Base-by-base conservation (phyloP, 2,888 invertebrate genomes). In the Dorcus parallelipipedus region DNA sequence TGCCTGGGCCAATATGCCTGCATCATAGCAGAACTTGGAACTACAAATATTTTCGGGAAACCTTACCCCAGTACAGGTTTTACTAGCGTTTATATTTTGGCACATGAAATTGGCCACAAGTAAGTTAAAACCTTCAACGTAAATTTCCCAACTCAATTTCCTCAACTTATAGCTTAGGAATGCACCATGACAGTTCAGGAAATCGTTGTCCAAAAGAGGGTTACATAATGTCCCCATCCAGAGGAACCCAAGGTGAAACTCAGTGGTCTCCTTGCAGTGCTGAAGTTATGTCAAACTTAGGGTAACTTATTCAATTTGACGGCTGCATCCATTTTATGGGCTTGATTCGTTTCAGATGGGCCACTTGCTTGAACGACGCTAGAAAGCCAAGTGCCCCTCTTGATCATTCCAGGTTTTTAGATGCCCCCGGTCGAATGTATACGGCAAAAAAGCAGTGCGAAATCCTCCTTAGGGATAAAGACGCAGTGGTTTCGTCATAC, bases 51-150 rank as follows among this genome's bases (percentile, higher is more conserved):
- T 45, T 84, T 87, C 68, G 90, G 90, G 49, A 86, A 89, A 62
- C 90, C 91, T 2, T 91, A 90, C 77, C 91, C 91, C 3, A 91
- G 91, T 40, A 89, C 91, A 23, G 91, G 91, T n/a, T 90, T 91
- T 75, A 89, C 89, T 14, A 90, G 91, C 51, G 88, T 91, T 69
- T 91, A 89, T 76, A 88, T 91, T 71, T 83, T 90, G 62, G 91
- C 91, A 0, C 91, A 91, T 74, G 92, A 91, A 81, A 90, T 92
- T 60, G 91, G 91, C 62, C 91, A 90, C 78, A 91, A 90, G 90
- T 91, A 83, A 80, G 83, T 81, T 68, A 41, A 50, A 14, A 54
- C 3, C 54, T 42, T 3, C 26, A 6, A 33, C 5, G 26, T 7
- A 33, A 39, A n/a, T 8, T 43, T 43, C 8, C 43, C 3, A 8